Evolutionary conservation across 2,113 vertebrate species (phyloP).

Genomic region (Tringa solitaria): DNA sequence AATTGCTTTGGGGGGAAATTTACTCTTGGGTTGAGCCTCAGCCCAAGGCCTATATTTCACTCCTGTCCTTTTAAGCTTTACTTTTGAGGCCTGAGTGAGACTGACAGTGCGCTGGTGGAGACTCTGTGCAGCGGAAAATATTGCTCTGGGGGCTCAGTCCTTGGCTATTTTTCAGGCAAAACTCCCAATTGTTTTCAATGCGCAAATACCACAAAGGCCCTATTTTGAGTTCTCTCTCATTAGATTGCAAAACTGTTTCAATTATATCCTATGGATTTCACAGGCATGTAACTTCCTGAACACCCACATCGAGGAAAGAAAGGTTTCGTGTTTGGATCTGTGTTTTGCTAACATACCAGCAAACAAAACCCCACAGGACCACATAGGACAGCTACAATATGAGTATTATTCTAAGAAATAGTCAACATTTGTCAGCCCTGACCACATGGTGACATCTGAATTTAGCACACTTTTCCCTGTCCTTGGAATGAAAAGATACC

Average conservation of each 20-base stretch:
- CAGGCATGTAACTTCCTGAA: conserved; percentile 28
- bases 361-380: conserved; percentile 15
- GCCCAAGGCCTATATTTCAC: neutral
- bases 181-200: conserved; percentile 12
- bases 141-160: neutral
- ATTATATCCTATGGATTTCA: conserved; percentile 51
- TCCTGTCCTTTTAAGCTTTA: neutral
- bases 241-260: conserved; percentile 47
- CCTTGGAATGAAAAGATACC: neutral
- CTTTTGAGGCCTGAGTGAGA: neutral
- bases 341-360: conserved; percentile 20
- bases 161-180: conserved; percentile 45
- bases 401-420: conserved; percentile 23
- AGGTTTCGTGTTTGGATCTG: neutral
- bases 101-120: neutral
- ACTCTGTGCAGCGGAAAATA: conserved; percentile 2
- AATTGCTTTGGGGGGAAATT: neutral
- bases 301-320: conserved; percentile 15
- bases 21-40: neutral
- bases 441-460: conserved; percentile 9
- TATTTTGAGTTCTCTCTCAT: conserved; percentile 31
- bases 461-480: neutral
- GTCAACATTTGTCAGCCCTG: neutral
- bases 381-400: neutral
- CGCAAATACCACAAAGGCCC: neutral